Percentiles rank a stretch among this genome's conserved stretches.
phyloP scores from a whole-genome alignment of 2,888 invertebrate genomes.

The Limnephilus marmoratus region DNA sequence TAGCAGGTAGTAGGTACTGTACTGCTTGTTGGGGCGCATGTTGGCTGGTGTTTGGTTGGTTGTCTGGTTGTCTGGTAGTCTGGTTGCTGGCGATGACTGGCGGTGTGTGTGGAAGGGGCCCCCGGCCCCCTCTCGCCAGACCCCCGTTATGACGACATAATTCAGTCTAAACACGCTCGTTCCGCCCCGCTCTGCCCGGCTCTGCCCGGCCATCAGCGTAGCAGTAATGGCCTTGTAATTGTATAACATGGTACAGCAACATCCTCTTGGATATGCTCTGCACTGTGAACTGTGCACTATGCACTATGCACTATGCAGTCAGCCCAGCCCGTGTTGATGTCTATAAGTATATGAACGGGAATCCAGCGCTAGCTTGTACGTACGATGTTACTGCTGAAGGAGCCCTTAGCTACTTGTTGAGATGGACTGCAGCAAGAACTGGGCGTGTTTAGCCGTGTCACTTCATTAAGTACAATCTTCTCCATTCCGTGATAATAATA shows the following conservation, averaged over 20 bases:
- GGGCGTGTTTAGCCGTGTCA: background rate
- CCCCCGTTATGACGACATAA: slow-evolving; percentile 50
- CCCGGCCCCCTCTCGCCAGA: background rate
- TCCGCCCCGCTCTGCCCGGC: slow-evolving; percentile 37
- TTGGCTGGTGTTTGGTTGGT: background rate
- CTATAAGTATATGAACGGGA: background rate
- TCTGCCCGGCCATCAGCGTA: slow-evolving; percentile 25
- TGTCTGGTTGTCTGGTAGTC: background rate
- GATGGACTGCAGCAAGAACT: background rate
- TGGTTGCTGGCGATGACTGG: background rate
- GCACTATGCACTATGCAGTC: background rate
- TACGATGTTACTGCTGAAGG: background rate
- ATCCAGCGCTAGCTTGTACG: background rate
- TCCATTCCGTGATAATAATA: background rate
- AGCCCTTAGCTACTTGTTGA: background rate
- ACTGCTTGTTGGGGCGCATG: background rate
- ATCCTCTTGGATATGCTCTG: background rate
- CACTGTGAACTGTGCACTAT: background rate
- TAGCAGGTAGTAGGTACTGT: no score
- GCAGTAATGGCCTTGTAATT: slow-evolving; percentile 51
- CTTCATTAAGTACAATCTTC: background rate
- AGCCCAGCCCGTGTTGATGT: background rate
- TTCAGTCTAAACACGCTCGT: slow-evolving; percentile 61
- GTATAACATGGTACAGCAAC: slow-evolving; percentile 42
- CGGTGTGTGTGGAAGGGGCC: background rate